Conservation (phyloP, 2,888 invertebrate genomes). For the Tubulanus polymorphus region DNA sequence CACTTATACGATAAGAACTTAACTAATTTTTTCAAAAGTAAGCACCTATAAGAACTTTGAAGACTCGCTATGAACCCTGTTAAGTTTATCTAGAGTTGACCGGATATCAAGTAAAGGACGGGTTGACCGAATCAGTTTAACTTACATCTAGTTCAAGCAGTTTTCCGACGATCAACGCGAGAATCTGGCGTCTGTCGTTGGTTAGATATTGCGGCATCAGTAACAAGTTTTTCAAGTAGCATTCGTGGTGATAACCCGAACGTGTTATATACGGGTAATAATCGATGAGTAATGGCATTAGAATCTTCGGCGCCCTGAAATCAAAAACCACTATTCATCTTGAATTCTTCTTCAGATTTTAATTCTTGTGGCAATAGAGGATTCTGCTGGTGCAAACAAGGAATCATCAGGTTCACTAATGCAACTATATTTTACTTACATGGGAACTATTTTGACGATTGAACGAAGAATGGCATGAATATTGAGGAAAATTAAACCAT, state of each 20-base stretch:
- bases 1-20: too few species aligned
- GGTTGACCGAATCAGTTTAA: slow-evolving; percentile 12
- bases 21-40: too few species aligned
- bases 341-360: not conserved
- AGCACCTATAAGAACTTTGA: too few species aligned
- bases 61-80: too few species aligned
- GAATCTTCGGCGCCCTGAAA: slow-evolving; percentile 67
- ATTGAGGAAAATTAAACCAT: slow-evolving; percentile 61
- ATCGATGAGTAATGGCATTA: slow-evolving; percentile 64
- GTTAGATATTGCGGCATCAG: slow-evolving; percentile 74
- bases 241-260: slow-evolving; percentile 65
- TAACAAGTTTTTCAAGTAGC: slow-evolving; percentile 74
- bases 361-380: not conserved
- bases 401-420: not conserved
- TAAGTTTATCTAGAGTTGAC: too few species aligned
- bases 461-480: slow-evolving; percentile 57
- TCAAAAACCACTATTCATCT: slow-evolving; percentile 14
- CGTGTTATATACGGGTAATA: slow-evolving; percentile 76
- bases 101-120: too few species aligned
- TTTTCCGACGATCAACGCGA: slow-evolving; percentile 74
- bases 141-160: slow-evolving; percentile 55
- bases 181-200: slow-evolving; percentile 64
- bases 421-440: slow-evolving; percentile 25
- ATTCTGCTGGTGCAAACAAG: not conserved
- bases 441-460: slow-evolving; percentile 32